Base-by-base conservation (phyloP, 2,888 invertebrate genomes). In the Seira ritae region DNA sequence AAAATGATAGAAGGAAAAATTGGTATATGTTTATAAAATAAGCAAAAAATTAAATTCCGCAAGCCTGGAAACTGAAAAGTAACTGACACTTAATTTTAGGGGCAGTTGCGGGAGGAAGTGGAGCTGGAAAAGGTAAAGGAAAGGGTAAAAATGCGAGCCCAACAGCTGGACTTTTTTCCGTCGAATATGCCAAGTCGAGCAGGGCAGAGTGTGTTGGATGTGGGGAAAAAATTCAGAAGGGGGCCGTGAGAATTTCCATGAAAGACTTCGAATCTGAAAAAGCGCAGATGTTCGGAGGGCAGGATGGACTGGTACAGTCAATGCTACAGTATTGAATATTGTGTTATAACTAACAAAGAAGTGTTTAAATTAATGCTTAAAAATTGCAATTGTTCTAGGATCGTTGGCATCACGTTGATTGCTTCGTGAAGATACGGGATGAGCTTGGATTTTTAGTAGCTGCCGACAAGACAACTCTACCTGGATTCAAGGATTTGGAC, bases 341-440 rank as follows among this genome's bases (percentile, higher is more conserved):
- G n/a, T n/a, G n/a, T n/a, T n/a, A n/a, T n/a, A n/a, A n/a, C n/a
- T n/a, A n/a, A n/a, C n/a, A n/a, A n/a, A n/a, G n/a, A n/a, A n/a
- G n/a, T n/a, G n/a, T n/a, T n/a, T n/a, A n/a, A n/a, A n/a, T n/a
- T n/a, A n/a, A n/a, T n/a, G n/a, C n/a, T n/a, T n/a, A n/a, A n/a
- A n/a, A n/a, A n/a, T 31, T 50, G 10, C n/a, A 15, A 10, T 55
- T 31, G 1, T 46, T 69, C 20, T 42, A 88, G 88, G 84, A 96
- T 80, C 92, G 94, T 73, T 98, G 98, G 98, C 95, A 98, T 91
- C 98, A 98, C 91, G 91, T 97, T 1, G 95, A 95, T 83, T 98
- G 98, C 90, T 98, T 98, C 92, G 94, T 93, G 0, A 94, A 96
- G 89, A 90, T 94, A 0, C 92, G 97, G 55, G 92, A 93, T 20